A percentile compares a stretch with the other conserved stretches of the same genome.
These are phyloP conservation scores for Chironomus riparius DNA, from an alignment of 2,888 invertebrate species.

Conservation along the genomic window DNA sequence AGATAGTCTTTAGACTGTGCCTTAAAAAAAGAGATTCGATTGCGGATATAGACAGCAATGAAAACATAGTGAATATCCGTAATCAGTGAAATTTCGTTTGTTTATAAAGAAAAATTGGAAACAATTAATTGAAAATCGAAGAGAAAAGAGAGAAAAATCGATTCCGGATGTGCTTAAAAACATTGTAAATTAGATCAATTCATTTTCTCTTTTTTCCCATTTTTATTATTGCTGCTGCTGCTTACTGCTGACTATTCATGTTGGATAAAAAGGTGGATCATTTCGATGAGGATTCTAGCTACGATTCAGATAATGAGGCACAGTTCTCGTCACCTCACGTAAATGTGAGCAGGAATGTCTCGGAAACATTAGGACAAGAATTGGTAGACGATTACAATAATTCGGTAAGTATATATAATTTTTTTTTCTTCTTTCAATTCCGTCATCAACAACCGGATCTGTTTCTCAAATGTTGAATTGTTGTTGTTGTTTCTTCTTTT, in stretches of 20 bases:
- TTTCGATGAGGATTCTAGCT: slow-evolving; percentile 63
- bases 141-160: neutral
- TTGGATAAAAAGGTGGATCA: slow-evolving; percentile 16
- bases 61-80: neutral
- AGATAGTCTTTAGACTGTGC: neutral
- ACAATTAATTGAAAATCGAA: neutral
- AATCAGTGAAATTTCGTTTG: neutral
- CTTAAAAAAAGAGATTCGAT: neutral
- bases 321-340: slow-evolving; percentile 47
- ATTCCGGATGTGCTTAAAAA: neutral
- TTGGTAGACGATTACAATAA: slow-evolving; percentile 66
- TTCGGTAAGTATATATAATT: slow-evolving; percentile 13
- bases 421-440: slow-evolving; percentile 28
- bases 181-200: neutral
- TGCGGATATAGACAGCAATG: neutral
- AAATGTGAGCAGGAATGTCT: slow-evolving; percentile 69
- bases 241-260: neutral
- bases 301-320: slow-evolving; percentile 71
- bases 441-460: slow-evolving; percentile 25
- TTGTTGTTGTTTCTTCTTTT: slow-evolving; percentile 23
- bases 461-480: slow-evolving; percentile 17
- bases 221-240: neutral
- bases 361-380: slow-evolving; percentile 77
- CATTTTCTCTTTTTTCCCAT: slow-evolving; percentile 1
- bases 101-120: neutral